Conservation (phyloP, 2,888 invertebrate species). For the Drosophila lutescens region DNA sequence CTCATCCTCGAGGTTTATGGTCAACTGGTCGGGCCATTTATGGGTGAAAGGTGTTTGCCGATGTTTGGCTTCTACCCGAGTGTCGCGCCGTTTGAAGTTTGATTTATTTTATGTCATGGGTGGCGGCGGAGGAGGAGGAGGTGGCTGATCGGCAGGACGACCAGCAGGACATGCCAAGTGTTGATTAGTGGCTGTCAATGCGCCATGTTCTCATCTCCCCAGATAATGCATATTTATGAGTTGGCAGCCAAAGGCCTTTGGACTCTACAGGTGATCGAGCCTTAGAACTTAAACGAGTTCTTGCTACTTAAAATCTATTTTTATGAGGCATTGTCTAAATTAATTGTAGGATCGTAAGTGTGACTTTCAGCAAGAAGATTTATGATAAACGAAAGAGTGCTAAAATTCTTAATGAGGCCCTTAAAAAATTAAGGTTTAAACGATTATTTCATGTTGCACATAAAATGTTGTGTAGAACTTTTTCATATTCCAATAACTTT, state of each 20-base stretch:
- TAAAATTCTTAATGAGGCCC: background rate
- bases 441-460: no score
- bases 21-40: conserved; percentile 59
- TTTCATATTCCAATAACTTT: no score
- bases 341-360: background rate
- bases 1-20: conserved; percentile 50
- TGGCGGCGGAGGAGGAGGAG: conserved; percentile 7
- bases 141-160: background rate
- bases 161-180: conserved; percentile 54
- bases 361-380: background rate
- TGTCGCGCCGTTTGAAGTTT: conserved; percentile 69
- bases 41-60: conserved; percentile 67
- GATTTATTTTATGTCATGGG: conserved; percentile 67
- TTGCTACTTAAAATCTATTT: background rate
- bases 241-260: background rate
- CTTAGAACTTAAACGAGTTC: background rate
- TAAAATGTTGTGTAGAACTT: no score
- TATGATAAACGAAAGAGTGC: background rate
- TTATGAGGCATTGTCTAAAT: background rate
- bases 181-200: conserved; percentile 48
- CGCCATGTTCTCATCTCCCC: background rate
- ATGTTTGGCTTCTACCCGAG: conserved; percentile 38
- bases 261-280: background rate
- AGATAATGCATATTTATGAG: conserved; percentile 22
- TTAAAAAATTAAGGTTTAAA: background rate